Conservation (phyloP, 2,113 vertebrate genomes). For the Pitta sordida region DNA sequence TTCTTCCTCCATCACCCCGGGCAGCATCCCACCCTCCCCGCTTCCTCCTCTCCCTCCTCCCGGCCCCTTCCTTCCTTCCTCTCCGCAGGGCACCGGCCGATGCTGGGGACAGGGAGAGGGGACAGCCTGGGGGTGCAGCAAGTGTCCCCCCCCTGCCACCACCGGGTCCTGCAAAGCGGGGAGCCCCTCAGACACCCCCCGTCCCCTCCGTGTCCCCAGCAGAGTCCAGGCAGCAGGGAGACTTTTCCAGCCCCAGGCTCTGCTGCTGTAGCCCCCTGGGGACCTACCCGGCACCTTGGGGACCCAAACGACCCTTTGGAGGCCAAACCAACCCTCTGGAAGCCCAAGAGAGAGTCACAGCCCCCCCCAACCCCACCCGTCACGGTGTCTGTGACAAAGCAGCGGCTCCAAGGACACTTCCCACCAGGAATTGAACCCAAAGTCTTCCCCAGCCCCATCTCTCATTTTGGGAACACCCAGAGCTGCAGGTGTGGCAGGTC, state of each 20-base stretch:
- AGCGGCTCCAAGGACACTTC: neutral
- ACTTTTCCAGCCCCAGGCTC: accelerated
- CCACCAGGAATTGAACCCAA: neutral
- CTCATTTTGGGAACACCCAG: neutral
- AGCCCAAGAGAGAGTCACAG: accelerated
- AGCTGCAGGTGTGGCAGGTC: accelerated
- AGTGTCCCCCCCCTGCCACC: neutral
- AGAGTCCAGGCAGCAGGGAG: neutral
- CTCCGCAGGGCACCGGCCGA: neutral
- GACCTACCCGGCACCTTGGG: too few relatives aligned
- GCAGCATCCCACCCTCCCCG: neutral
- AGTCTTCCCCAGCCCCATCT: neutral
- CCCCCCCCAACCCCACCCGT: too few relatives aligned
- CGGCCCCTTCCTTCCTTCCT: conserved; percentile 54
- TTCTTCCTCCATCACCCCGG: neutral
- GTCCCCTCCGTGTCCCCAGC: neutral
- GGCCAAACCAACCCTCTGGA: neutral
- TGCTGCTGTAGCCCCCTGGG: neutral
- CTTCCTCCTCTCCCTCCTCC: conserved; percentile 38
- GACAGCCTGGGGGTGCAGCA: neutral
- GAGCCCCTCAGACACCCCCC: neutral
- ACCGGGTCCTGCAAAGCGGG: neutral
- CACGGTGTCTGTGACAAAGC: neutral
- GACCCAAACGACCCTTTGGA: accelerated
- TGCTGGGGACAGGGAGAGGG: neutral